Base-by-base conservation (phyloP, 2,113 vertebrate species). In the Chloropsis hardwickii region DNA sequence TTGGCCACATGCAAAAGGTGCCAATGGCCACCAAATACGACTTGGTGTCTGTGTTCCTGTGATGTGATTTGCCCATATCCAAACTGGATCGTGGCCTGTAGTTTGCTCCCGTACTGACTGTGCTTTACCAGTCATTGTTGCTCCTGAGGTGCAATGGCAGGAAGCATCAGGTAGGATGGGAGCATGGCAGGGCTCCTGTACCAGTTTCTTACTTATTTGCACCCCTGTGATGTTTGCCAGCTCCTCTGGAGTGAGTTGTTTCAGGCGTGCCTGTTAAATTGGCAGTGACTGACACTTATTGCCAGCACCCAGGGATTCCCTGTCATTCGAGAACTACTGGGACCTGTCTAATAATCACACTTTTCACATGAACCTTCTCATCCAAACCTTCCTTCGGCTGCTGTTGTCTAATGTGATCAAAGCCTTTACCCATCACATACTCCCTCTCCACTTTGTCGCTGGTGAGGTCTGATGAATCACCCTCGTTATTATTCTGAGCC, bases 241-340 rank as follows among this genome's bases (percentile, higher is more conserved):
- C 74, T 90, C 22, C 70, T 80, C 66, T 21, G 28, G 60, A 95
- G 40, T 92, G 88, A 93, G 93, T 74, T 92, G 93, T 96, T 96
- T 82, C 92, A 92, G 79, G 47, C 0, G 0, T 66, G 62, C 53
- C 76, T 71, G 67, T 95, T 94, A 94, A 94, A 94, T 70, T 92
- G 94, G 33, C 85, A 70, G 79, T 92, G 92, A 93, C 90, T 96
- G 96, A 96, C 96, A 96, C 37, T 95, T 86, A 94, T 53, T 92
- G 90, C 85, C 1, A 4, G 85, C 71, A 77, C 54, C 79, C 47
- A 82, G 88, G 93, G 90, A 96, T 83, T 91, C 90, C 53, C 44
- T 96, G 92, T 95, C 95, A 96, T 51, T 82, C 0, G 1, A 86
- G 81, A 95, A 10, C 79, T 56, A 31, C 60, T 29, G 74, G 47